Evolutionary conservation across 2,888 invertebrate genomes (phyloP), one percentile per base, ranked within the genome.

Genomic region (Tolmerus cingulatus): DNA sequence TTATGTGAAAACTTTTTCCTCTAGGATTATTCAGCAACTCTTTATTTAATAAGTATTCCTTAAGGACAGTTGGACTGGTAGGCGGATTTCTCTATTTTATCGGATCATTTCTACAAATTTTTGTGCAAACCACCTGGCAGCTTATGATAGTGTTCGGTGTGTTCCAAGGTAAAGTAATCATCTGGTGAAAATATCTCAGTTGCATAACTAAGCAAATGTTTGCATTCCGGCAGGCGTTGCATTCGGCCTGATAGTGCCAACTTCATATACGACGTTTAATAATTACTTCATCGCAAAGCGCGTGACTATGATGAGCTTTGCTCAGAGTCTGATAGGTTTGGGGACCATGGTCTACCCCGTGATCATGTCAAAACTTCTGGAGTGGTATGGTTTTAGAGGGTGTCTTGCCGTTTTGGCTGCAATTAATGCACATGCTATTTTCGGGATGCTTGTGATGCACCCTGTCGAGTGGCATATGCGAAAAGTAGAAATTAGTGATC

Each of bases 391-490:
- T 2, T 96, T 96, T 90, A 93, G 95, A 88, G 96, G 96, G 91
- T 95, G 96, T 16, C 93, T 96, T 3, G 94, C 95, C 8, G 91
- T 96, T 46, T 92, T 95, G 16, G 95, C 95, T 88, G 96, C 94
- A 0, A 91, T 96, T 46, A 95, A 96, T 90, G 91, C 95, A 16
- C 94, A 96, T 90, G 93, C 95, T 23, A 92, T 96, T 30, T 93
- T 95, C 43, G 96, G 95, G 0, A 95, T 96, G 95, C 90, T 95
- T 76, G 93, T 95, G 66, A 95, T 96, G 94, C 96, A 96, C 89
- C 96, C 96, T 0, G 95, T 96, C 0, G 94, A 96, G 90, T 95
- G 96, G 95, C 96, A 96, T 90, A 93, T 95, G 93, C 92, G 93
- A 2, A 93, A 93, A 91, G 89, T 94, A 91, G 86, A 93, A 91